Evolutionary conservation across 2,888 invertebrate genomes (phyloP), one percentile per base, ranked within the genome.

Genomic region (Smittia sp.): DNA sequence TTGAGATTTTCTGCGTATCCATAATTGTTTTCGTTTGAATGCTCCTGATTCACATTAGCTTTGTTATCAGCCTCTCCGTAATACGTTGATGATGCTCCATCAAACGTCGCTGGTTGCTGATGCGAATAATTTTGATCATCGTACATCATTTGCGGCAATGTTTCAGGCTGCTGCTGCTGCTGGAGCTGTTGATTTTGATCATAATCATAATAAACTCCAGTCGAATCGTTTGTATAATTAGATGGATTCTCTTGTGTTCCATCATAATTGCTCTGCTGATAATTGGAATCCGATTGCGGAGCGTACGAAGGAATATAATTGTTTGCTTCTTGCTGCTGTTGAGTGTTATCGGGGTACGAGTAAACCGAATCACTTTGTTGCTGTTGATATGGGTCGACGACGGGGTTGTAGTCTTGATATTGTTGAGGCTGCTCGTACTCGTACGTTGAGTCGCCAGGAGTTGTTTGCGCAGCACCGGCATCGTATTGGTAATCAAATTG

Each of bases 181-280:
- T 46, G 46, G 3, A n/a, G 46, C 46, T 46, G 46, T 15, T 46
- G 46, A 46, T 15, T 46, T 58, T 58, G 58, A 58, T 58, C 58
- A 22, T 58, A 58, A 58, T 58, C 58, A 22, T 58, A 58, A 58
- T 58, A 58, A 58, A 18, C 18, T 22, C 18, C 58, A 58, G 58
- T 22, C 18, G 22, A 27, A 63, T 63, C 63, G 27, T 69, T 52
- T 69, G 54, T 25, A 27, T 69, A 69, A 69, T 69, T 52, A 69
- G 32, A 52, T 54, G 54, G 27, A 67, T 41, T 69, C 69, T 54
- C 68, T 41, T 22, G 27, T 13, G 67, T 15, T 25, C 20, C 25
- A 22, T 69, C 52, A 54, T 69, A 69, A 69, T 52, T 69, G 62
- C 24, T 72, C 58, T 72, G 72, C 39, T 72, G 62, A 72, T 72